Evolutionary conservation across 2,797 vertebrate species (phyloP), one percentile per base, ranked within the genome.

Genomic region (Urosaurus nigricauda): DNA sequence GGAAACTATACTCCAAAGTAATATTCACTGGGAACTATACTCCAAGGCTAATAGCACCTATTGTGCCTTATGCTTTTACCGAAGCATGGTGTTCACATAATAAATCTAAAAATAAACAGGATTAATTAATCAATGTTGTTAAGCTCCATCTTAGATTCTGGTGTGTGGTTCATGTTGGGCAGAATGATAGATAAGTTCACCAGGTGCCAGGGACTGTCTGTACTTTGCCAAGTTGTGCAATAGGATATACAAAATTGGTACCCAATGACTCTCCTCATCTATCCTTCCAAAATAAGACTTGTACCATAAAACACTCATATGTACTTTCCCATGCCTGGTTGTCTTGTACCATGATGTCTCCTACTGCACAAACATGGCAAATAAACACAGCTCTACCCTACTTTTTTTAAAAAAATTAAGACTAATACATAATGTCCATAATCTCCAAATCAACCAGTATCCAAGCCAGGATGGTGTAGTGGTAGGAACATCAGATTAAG

Each of bases 211-310:
- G 65, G 26, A 73, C 65, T 40, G 78, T 58, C 51, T 81, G 29
- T 81, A 21, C 65, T 84, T 32, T 71, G n/a, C 63, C 77, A 70
- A 35, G n/a, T 43, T 81, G 65, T 87, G 53, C 26, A 87, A 81
- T 4, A 71, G 1, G 26, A 80, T 51, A 81, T 71, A 51, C 17
- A 40, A 19, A 73, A 58, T 24, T 87, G 85, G 51, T 37, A 71
- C 16, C 51, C 14, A 63, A 56, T 13, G 13, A 51, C 81, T 65
- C 24, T 68, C 32, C 29, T 26, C 43, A 2, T 32, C 29, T 51
- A 24, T 2, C 24, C 58, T 40, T 60, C 84, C 37, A 47, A 58
- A 85, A 73, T 68, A 53, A 35, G 60, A 47, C 43, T 40, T 73
- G 29, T 47, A 47, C 37, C 40, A 14, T 40, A 65, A 1, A 77